These are phyloP conservation scores for Temnothorax ravouxi DNA, from an alignment of 2,888 invertebrate species.

Conservation along the genomic window DNA sequence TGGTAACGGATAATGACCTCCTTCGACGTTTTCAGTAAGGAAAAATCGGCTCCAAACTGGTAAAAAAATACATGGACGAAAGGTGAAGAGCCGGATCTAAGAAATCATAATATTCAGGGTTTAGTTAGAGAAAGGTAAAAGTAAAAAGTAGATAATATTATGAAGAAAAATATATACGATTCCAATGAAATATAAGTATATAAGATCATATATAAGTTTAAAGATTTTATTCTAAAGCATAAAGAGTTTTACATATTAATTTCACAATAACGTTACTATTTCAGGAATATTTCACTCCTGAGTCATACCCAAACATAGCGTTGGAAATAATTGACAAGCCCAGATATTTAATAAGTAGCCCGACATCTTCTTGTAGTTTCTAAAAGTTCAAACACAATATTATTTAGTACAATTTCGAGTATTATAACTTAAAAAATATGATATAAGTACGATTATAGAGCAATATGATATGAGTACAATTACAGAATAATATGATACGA, in stretches of 20 bases:
- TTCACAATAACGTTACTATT: slow-evolving; percentile 44
- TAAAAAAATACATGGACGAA: slow-evolving; percentile 24
- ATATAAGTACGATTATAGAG: neutral
- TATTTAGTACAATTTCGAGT: slow-evolving; percentile 3
- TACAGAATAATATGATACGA: neutral
- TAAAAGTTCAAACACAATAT: neutral
- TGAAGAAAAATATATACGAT: neutral
- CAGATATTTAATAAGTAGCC: neutral
- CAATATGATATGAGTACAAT: neutral
- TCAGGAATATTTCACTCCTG: slow-evolving; percentile 16
- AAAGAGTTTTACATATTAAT: slow-evolving; percentile 36
- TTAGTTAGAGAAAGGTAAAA: slow-evolving; percentile 27
- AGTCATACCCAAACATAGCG: slow-evolving; percentile 11
- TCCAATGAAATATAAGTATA: slow-evolving; percentile 10
- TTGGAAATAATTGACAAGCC: slow-evolving; percentile 19
- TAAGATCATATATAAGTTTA: slow-evolving; percentile 23
- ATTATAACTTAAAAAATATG: slow-evolving; percentile 17
- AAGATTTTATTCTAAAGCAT: slow-evolving; percentile 22
- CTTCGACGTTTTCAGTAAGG: slow-evolving; percentile 18
- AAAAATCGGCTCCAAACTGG: slow-evolving; percentile 20
- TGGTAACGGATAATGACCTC: neutral
- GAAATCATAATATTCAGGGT: slow-evolving; percentile 4
- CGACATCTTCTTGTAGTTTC: neutral
- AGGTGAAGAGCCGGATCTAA: slow-evolving; percentile 1
- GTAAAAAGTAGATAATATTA: slow-evolving; percentile 3